Base-by-base conservation (phyloP, 2,797 vertebrate genomes). In the Thaleichthys pacificus region DNA sequence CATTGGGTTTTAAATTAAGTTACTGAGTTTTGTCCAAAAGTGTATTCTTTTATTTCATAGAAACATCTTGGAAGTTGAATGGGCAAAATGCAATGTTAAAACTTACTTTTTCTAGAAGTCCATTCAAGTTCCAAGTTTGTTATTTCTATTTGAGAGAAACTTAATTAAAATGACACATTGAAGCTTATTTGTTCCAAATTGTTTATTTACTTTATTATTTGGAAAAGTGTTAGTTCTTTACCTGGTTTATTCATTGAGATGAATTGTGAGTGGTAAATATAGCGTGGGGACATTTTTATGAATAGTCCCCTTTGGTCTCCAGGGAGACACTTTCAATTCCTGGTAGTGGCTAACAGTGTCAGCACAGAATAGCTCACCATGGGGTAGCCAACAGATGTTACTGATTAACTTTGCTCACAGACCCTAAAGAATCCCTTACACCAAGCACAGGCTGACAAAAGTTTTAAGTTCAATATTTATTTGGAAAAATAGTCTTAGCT, bases 401-500 rank as follows among this genome's bases (percentile, higher is more conserved):
- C 88, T 86, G 88, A 91, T 92, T 92, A 89, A 92, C 90, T 86
- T 73, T 38, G 71, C 60, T 56, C 28, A 68, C 85, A 83, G 80
- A 86, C 61, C 71, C 81, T 72, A 86, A 68, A 66, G 73, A 80
- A 78, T 71, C 80, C 74, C 73, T 77, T 70, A 78, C 71, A 72
- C 65, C 47, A 28, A 54, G 14, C 56, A 61, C n/a, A 32, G 22
- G 21, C 14, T 68, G 14, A 49, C 15, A 30, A 63, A 81, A 80
- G 57, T 77, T 73, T 75, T 69, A 88, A 61, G 24, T 91, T 91
- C 85, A 88, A 94, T 95, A 96, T 98, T 98, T 99, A 98, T 99
- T 98, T 96, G 97, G 95, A 95, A 99, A 99, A 98, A 98, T 98
- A 98, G 96, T 94, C 96, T 90, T 91, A 88, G 91, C 93, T 93